phyloP scores from a whole-genome alignment of 2,888 invertebrate genomes.

The Andrena chrysosceles region DNA sequence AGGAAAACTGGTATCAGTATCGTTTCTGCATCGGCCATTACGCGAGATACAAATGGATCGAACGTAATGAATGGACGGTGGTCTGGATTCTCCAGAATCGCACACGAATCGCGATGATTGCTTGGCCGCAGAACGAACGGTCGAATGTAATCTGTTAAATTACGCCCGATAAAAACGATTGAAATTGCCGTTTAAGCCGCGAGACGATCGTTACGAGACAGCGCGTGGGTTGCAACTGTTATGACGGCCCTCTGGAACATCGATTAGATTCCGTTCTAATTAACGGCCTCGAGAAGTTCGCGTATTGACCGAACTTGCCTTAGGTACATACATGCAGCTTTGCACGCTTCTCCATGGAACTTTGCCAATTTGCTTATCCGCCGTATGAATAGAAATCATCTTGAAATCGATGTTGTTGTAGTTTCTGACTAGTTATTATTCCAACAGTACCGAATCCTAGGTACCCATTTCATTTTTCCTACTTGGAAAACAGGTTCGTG shows the following conservation, averaged over 20 bases:
- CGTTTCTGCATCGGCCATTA: neutral
- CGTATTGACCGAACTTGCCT: slow-evolving; percentile 43
- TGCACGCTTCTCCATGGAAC: slow-evolving; percentile 19
- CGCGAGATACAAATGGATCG: slow-evolving; percentile 1
- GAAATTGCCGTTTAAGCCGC: slow-evolving; percentile 46
- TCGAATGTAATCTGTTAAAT: slow-evolving; percentile 49
- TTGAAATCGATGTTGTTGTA: neutral
- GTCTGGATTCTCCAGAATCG: slow-evolving; percentile 18
- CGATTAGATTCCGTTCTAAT: slow-evolving; percentile 55
- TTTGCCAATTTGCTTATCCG: slow-evolving; percentile 36
- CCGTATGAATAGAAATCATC: slow-evolving; percentile 15
- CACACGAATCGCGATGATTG: slow-evolving; percentile 29
- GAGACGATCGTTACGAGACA: slow-evolving; percentile 35
- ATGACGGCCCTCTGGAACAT: slow-evolving; percentile 39
- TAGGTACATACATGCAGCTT: slow-evolving; percentile 25
- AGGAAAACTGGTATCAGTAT: neutral
- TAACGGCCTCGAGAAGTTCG: slow-evolving; percentile 47
- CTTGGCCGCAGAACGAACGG: slow-evolving; percentile 11
- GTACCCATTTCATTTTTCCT: no score
- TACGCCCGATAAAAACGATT: slow-evolving; percentile 51
- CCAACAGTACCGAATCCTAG: no score
- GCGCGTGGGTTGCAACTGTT: slow-evolving; percentile 35
- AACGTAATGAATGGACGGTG: slow-evolving; percentile 33
- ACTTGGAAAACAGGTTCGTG: no score
- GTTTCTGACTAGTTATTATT: slow-evolving; percentile 18